Conservation (phyloP, 2,888 invertebrate genomes). For the Epistrophe eligans region DNA sequence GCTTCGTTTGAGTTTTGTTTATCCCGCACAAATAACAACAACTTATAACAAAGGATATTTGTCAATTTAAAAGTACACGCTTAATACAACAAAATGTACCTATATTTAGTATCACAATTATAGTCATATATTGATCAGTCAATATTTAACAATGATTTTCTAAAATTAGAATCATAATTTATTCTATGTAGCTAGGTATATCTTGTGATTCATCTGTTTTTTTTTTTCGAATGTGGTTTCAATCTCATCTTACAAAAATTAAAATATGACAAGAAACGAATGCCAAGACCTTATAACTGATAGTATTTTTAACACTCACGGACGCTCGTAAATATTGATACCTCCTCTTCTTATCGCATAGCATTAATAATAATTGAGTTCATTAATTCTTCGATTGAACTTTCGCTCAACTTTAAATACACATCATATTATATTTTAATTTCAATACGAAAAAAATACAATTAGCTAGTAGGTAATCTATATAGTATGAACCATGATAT, state of each 20-base stretch:
- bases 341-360: slow-evolving; percentile 15
- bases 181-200: neutral
- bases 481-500: slow-evolving; percentile 1
- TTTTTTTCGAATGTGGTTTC: neutral
- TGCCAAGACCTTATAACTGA: slow-evolving; percentile 34
- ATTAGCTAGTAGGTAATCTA: neutral
- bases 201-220: slow-evolving; percentile 21
- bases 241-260: neutral
- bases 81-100: neutral
- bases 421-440: neutral
- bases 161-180: slow-evolving; percentile 8
- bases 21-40: neutral
- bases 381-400: slow-evolving; percentile 36
- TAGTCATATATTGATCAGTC: neutral
- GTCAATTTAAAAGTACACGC: neutral
- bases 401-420: neutral
- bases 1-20: neutral
- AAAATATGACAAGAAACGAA: slow-evolving; percentile 30
- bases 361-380: slow-evolving; percentile 33
- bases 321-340: slow-evolving; percentile 24
- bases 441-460: neutral
- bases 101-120: neutral
- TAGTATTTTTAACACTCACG: slow-evolving; percentile 1
- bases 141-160: slow-evolving; percentile 2
- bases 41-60: neutral